These are phyloP conservation scores for Herpailurus yagouaroundi DNA, from an alignment of 2,113 vertebrate genomes.

Conservation along the genomic window DNA sequence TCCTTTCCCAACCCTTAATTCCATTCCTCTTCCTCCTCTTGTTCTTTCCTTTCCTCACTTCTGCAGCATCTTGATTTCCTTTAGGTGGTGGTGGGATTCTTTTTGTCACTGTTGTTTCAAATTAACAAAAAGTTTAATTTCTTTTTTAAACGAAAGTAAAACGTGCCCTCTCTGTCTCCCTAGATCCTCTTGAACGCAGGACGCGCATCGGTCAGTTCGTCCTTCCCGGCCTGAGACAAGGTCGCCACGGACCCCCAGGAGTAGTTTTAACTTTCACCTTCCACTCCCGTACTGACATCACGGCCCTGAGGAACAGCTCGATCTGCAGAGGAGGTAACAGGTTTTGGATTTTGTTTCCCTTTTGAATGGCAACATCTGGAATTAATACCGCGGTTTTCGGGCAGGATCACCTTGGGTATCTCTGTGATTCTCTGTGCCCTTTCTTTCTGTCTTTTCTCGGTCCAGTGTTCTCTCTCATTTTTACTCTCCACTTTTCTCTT, in stretches of 20 bases:
- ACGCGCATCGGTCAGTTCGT: not conserved
- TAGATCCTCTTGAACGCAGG: not conserved
- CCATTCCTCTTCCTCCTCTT: not conserved
- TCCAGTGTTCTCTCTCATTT: not conserved
- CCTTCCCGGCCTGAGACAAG: not conserved
- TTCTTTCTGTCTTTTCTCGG: not conserved
- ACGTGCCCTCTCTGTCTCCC: not conserved
- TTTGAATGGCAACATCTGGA: conserved; percentile 40
- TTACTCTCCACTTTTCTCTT: not conserved
- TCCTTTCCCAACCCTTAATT: not conserved
- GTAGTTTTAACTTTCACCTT: not conserved
- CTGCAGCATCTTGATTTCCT: not conserved
- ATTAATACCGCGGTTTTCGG: not conserved
- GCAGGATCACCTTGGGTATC: not conserved
- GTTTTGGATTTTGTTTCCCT: conserved; percentile 57
- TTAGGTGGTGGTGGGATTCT: not conserved
- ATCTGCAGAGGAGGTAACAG: conserved; percentile 69
- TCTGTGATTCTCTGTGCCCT: not conserved
- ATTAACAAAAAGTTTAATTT: not conserved
- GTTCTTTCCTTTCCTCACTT: not conserved
- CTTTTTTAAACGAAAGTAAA: conserved; percentile 56
- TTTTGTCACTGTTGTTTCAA: conserved; percentile 11
- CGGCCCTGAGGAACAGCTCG: not conserved
- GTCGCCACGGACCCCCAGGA: not conserved
- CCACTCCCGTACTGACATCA: conserved; percentile 55